A percentile compares a stretch with the other conserved stretches of the same genome.
These are phyloP conservation scores for Gallinago media DNA, from an alignment of 2,113 vertebrate species.

Conservation along the genomic window DNA sequence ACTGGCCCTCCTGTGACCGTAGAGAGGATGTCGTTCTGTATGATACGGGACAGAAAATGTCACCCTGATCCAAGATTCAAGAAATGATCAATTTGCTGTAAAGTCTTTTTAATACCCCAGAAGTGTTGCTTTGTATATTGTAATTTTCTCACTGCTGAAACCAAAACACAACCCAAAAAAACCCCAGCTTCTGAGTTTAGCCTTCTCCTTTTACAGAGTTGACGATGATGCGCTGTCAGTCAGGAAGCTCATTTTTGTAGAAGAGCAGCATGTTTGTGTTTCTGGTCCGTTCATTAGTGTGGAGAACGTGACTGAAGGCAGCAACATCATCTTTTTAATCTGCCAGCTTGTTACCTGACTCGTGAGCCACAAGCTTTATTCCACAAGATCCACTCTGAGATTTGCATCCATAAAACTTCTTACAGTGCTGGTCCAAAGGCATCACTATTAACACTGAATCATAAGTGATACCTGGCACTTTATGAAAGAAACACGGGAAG, in stretches of 20 bases:
- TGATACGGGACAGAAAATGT: not conserved
- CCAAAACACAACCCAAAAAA: not conserved
- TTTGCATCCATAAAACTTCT: not conserved
- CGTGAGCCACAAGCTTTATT: not conserved
- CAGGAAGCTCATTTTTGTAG: not conserved
- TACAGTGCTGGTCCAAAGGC: not conserved
- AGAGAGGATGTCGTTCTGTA: not conserved
- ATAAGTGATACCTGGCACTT: not conserved
- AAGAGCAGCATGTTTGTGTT: not conserved
- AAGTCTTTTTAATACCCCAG: not conserved
- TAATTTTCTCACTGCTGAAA: not conserved
- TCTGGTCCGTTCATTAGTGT: not conserved
- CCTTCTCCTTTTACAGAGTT: not conserved
- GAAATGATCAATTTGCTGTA: not conserved
- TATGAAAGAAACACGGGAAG: not conserved
- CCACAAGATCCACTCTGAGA: not conserved
- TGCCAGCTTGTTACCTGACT: not conserved
- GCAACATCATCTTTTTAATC: not conserved
- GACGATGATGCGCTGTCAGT: rapidly evolving
- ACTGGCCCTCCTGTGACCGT: not conserved
- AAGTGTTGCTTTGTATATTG: not conserved
- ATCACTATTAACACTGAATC: not conserved
- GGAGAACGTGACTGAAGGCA: not conserved
- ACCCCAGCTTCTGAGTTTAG: not conserved
- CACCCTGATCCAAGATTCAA: not conserved